phyloP scores from a whole-genome alignment of 2,113 vertebrate genomes.

The Oreochromis aureus region DNA sequence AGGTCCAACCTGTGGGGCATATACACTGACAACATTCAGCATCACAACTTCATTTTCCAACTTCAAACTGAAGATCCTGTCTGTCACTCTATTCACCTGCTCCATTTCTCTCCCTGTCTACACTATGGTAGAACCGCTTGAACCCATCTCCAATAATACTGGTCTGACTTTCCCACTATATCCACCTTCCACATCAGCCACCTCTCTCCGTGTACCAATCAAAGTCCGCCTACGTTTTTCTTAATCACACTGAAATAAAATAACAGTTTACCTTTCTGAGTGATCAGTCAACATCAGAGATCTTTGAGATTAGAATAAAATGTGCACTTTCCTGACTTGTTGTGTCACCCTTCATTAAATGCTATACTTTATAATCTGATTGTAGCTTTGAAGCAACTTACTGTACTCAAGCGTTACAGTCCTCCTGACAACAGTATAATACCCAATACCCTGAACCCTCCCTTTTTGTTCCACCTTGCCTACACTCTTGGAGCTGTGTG shows the following conservation, averaged over 20 bases:
- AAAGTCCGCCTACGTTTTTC: neutral
- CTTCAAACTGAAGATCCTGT: neutral
- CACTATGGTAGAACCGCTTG: neutral
- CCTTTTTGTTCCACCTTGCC: neutral
- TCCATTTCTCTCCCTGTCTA: neutral
- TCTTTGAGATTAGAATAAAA: neutral
- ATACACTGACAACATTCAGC: neutral
- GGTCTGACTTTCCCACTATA: neutral
- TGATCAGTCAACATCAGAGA: neutral
- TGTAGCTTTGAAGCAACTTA: neutral
- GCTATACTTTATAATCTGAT: neutral
- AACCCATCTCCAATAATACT: neutral
- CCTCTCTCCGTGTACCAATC: neutral
- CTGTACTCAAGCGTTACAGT: neutral
- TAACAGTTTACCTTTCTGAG: neutral
- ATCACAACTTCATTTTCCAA: neutral
- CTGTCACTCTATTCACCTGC: neutral
- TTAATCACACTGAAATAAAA: neutral
- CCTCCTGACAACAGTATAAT: neutral
- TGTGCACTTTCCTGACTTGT: neutral
- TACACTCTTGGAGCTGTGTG: neutral
- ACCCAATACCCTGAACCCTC: neutral
- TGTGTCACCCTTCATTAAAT: neutral
- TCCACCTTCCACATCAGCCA: neutral
- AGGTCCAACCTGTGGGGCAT: neutral